These are phyloP conservation scores for Aegithalos caudatus DNA, from an alignment of 2,113 vertebrate species.

Conservation along the genomic window DNA sequence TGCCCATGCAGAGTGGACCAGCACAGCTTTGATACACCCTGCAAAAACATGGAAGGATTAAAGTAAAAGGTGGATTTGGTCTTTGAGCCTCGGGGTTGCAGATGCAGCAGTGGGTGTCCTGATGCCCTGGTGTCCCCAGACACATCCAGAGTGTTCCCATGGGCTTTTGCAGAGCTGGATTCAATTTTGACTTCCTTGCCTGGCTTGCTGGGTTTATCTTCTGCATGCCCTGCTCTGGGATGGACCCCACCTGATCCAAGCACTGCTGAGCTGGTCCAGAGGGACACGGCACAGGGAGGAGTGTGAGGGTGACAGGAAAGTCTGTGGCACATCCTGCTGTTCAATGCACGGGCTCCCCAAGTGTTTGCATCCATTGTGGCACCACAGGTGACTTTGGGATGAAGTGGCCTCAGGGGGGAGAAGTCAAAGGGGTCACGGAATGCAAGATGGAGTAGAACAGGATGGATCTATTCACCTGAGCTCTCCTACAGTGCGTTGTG, in stretches of 20 bases:
- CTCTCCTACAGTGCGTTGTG: neutral
- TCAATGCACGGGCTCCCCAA: rapidly evolving
- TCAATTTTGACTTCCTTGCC: neutral
- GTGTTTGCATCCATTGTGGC: neutral
- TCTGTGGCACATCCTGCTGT: neutral
- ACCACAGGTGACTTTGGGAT: neutral
- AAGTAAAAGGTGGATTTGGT: neutral
- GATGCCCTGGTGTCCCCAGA: neutral
- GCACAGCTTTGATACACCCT: neutral
- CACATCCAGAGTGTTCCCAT: rapidly evolving
- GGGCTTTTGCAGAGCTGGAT: neutral
- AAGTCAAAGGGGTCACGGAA: neutral
- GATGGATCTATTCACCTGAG: neutral
- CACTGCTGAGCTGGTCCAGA: neutral
- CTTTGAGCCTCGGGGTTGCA: neutral
- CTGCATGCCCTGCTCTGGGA: neutral
- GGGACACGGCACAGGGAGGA: rapidly evolving
- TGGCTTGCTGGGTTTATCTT: neutral
- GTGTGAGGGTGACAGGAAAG: neutral
- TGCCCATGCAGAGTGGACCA: neutral
- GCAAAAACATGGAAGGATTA: neutral
- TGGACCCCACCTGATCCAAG: neutral
- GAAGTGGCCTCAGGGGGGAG: neutral
- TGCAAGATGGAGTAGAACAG: neutral
- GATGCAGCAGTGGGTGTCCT: neutral